A percentile compares a stretch with the other conserved stretches of the same genome.
Conservation (phyloP, 1,140 invertebrate genomes). For the Heterodera carotae region DNA sequence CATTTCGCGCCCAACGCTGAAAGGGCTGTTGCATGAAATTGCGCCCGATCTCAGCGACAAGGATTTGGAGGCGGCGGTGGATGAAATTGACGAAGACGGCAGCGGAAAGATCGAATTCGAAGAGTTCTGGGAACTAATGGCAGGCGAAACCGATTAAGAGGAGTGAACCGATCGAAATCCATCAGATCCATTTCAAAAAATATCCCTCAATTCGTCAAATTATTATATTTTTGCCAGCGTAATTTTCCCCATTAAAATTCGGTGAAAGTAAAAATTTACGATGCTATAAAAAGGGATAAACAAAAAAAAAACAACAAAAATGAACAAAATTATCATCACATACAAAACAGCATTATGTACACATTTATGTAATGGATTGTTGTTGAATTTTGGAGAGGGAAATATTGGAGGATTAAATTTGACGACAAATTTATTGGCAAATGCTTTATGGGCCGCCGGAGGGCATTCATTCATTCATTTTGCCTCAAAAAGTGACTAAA, state of each 20-base stretch:
- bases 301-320: too few species aligned
- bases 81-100: slow-evolving; percentile 65
- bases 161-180: background rate
- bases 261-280: background rate
- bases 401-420: background rate
- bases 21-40: slow-evolving; percentile 63
- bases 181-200: slow-evolving; percentile 5
- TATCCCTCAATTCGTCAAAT: background rate
- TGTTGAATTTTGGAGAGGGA: background rate
- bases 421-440: too few species aligned
- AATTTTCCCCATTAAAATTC: slow-evolving; percentile 17
- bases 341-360: too few species aligned
- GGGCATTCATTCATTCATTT: too few species aligned
- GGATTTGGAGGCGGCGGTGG: slow-evolving; percentile 62
- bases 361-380: too few species aligned
- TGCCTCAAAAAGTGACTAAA: background rate
- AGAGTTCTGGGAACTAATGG: slow-evolving; percentile 65
- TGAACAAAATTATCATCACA: too few species aligned
- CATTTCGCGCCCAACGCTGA: slow-evolving; percentile 64
- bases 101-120: slow-evolving; percentile 65
- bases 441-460: too few species aligned
- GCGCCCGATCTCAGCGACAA: slow-evolving; percentile 62
- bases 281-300: background rate
- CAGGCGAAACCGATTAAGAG: slow-evolving; percentile 61
- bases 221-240: slow-evolving; percentile 6